Base-by-base conservation (phyloP, 2,888 invertebrate genomes). In the Lordiphosa fenestrarum region DNA sequence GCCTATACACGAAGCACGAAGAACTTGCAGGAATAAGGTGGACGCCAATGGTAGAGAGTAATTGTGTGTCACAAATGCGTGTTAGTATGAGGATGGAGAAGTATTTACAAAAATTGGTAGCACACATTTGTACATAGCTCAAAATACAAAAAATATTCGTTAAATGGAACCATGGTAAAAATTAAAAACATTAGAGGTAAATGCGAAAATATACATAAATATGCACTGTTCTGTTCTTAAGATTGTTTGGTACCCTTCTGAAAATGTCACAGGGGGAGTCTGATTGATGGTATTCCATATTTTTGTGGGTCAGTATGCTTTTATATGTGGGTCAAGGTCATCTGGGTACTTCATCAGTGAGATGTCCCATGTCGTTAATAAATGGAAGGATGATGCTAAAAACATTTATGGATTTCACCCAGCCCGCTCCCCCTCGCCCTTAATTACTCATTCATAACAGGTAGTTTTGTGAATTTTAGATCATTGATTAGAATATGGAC, bases 261-360 rank as follows among this genome's bases (percentile, higher is more conserved):
- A 9, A 30, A 30, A 10, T 30, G 30, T 10, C 9, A 9, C 30
- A 1, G 9, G 30, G 6, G 0, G 2, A 7, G 30, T 9, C 30
- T 12, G 19, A 33, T 40, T 50, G 36, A 47, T 36, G 36, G 47
- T 15, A 12, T 21, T n/a, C 33, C 46, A 35, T 13, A 6, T 9
- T 15, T 15, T 1, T 1, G 15, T 44, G 12, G 4, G 13, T 25
- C 25, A 25, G 25, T 7, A 25, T 1, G 12, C 3, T 30, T 30
- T 3, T 7, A 51, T 57, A 83, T 69, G 66, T 86, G 69, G 86
- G 86, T 86, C 86, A 86, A 86, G 86, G 86, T 67, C 86, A 85
- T 72, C 73, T 57, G 19, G 41, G 37, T 48, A n/a, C 30, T 30
- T 10, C 30, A 13, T 19, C 15, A 33, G 10, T 30, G 1, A 30